These are phyloP conservation scores for Batillaria attramentaria DNA, from an alignment of 1,140 invertebrate species.

Conservation along the genomic window DNA sequence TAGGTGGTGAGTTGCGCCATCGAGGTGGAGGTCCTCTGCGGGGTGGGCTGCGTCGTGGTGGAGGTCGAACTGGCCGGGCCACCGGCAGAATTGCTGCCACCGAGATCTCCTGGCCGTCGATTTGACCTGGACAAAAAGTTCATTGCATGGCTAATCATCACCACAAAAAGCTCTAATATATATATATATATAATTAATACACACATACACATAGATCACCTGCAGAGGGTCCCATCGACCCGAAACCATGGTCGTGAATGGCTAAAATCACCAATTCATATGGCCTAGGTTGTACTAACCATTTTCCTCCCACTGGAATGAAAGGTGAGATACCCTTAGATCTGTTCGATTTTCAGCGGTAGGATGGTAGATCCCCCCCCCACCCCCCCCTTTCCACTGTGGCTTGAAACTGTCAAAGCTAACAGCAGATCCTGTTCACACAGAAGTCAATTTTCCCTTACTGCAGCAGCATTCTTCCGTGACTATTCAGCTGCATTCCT, in stretches of 20 bases:
- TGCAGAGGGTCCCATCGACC: too few species aligned
- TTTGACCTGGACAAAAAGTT: constrained; percentile 70
- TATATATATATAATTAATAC: neutral
- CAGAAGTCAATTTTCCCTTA: too few species aligned
- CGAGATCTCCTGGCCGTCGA: constrained; percentile 93
- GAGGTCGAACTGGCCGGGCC: constrained; percentile 78
- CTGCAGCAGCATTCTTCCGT: too few species aligned
- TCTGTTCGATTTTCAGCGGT: neutral
- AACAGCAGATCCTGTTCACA: too few species aligned
- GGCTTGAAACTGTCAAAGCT: too few species aligned
- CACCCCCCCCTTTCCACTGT: too few species aligned
- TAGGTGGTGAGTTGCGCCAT: constrained; percentile 71
- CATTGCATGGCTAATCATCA: neutral
- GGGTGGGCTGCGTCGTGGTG: constrained; percentile 64
- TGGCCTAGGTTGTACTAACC: neutral
- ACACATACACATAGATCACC: neutral
- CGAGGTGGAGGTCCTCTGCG: constrained; percentile 77
- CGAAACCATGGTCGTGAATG: too few species aligned
- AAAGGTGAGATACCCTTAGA: too few species aligned
- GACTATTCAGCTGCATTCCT: neutral
- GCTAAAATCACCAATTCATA: too few species aligned
- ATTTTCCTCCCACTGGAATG: too few species aligned
- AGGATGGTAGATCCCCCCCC: too few species aligned
- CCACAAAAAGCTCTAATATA: neutral
- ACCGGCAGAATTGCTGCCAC: constrained; percentile 90